Base-by-base conservation (phyloP, 2,113 vertebrate genomes). In the Clinocottus analis region DNA sequence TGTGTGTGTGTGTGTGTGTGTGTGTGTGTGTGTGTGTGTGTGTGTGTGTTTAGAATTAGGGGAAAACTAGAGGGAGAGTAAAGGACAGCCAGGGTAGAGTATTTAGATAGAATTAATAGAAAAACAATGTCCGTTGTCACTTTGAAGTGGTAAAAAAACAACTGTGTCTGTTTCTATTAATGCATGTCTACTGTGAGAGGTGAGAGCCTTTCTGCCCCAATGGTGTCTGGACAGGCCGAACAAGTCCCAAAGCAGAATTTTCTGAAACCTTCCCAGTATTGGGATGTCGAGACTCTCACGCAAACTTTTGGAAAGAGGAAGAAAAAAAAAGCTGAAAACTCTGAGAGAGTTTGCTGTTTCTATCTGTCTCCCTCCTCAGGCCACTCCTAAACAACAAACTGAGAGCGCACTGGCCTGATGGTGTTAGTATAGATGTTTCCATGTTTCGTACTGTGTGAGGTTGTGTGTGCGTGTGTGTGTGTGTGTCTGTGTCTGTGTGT, bases 371-470 rank as follows among this genome's bases (percentile, higher is more conserved):
- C 43, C 14, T 84, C 82, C 71, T 78, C 70, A 17, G 73, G 72
- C 77, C 77, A 25, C 79, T 77, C 72, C 53, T 31, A 33, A 71
- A 86, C 77, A 85, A 75, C 84, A 83, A 76, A 82, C 80, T 72
- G 65, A 63, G 49, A 74, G 73, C 4, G 47, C 65, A 17, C 65
- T 62, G 76, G 68, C 67, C 79, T 83, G 77, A 76, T 58, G 62
- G 70, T 31, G 56, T 77, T 71, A 7, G 62, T 75, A 61, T 60
- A 56, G 63, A 78, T 81, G 72, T 80, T 69, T 72, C 60, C 16
- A 6, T 78, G 73, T 72, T 68, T 78, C 27, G 53, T 4, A 58
- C 27, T 82, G 51, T 21, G 75, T 3, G 56, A 58, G 75, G n/a
- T n/a, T n/a, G n/a, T n/a, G 58, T 49, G 72, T 55, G 76, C 75